Percentiles rank a stretch among this genome's conserved stretches.
Conservation (phyloP, 2,797 vertebrate genomes). For the Miichthys miiuy region DNA sequence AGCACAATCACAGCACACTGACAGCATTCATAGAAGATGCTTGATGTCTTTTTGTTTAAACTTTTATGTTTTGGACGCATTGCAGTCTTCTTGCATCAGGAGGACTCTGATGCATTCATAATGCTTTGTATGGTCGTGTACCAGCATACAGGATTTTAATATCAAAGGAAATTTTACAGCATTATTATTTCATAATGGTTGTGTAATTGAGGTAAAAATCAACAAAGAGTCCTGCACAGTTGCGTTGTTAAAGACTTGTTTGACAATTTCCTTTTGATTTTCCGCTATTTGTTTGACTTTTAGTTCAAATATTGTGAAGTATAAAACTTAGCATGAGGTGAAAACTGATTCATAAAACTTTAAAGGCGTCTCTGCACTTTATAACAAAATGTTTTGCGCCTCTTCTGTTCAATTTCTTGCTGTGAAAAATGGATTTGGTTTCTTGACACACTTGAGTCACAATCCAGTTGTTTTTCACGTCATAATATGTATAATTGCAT, state of each 20-base stretch:
- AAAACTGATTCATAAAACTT: not conserved
- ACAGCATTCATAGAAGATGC: not conserved
- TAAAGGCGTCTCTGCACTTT: not conserved
- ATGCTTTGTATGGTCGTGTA: not conserved
- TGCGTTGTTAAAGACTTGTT: not conserved
- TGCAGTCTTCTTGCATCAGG: not conserved
- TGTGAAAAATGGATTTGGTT: not conserved
- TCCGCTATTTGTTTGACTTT: not conserved
- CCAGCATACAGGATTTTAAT: too few relatives aligned
- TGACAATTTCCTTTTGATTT: not conserved
- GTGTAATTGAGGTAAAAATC: not conserved
- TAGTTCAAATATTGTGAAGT: not conserved
- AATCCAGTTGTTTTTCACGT: constrained; percentile 33
- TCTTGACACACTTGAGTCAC: constrained; percentile 7
- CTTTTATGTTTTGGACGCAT: not conserved
- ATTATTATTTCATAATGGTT: too few relatives aligned
- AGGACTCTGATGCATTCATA: not conserved
- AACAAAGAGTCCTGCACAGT: not conserved
- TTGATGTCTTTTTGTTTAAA: not conserved
- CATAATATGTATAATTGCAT: constrained; percentile 13
- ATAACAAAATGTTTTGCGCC: not conserved
- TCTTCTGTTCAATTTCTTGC: not conserved
- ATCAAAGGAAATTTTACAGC: not conserved
- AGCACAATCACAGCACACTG: not conserved
- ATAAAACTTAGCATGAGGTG: not conserved